Percentiles rank a stretch among this genome's conserved stretches.
Conservation (phyloP, 2,797 vertebrate species). For the Pelobates cultripes region DNA sequence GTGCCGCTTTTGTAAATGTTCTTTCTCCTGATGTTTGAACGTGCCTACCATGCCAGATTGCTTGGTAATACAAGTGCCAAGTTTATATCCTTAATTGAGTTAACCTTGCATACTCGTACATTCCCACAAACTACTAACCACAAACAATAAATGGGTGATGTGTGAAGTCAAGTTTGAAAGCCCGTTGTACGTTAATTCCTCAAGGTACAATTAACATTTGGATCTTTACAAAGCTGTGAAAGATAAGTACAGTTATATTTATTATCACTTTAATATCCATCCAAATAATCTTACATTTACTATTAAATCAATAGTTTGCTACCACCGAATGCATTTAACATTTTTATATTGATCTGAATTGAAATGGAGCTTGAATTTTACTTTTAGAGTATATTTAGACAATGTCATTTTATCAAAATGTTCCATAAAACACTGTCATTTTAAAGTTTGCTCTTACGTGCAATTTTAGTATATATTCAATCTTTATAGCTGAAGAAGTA, state of each 20-base stretch:
- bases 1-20: no score
- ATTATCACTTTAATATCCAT: not conserved
- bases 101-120: no score
- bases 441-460: slow-evolving; percentile 4
- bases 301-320: not conserved
- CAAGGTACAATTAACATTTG: not conserved
- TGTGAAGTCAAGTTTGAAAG: no score
- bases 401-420: slow-evolving; percentile 21
- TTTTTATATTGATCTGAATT: not conserved
- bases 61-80: no score
- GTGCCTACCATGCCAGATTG: no score
- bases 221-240: not conserved
- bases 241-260: not conserved
- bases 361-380: not conserved
- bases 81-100: no score
- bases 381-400: not conserved
- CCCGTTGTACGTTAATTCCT: not conserved
- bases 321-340: not conserved
- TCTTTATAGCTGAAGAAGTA: slow-evolving; percentile 32
- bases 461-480: slow-evolving; percentile 38
- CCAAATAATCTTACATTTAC: not conserved
- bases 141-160: not conserved
- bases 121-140: no score
- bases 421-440: slow-evolving; percentile 24
- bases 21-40: no score